Conservation (phyloP, 2,888 invertebrate genomes). For the Rotaria magnacalcarata region DNA sequence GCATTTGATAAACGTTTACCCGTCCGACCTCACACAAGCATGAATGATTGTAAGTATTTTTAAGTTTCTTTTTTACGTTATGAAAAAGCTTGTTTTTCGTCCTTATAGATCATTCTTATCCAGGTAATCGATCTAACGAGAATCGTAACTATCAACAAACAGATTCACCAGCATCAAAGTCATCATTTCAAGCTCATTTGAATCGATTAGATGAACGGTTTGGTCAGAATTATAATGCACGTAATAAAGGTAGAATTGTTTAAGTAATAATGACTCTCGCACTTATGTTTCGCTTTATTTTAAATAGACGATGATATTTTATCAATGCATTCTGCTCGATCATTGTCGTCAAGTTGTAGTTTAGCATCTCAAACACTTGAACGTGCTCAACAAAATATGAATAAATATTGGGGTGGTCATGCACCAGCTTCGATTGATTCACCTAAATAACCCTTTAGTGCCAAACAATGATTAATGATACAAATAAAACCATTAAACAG, state of each 20-base stretch:
- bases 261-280: neutral
- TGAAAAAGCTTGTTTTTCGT: neutral
- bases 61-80: neutral
- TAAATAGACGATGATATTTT: constrained; percentile 28
- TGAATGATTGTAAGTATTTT: neutral
- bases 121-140: neutral
- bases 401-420: constrained; percentile 31
- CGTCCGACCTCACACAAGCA: neutral
- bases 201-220: neutral
- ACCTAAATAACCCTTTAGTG: neutral
- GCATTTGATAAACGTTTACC: neutral
- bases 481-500: too few relatives aligned
- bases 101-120: neutral
- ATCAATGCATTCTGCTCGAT: neutral
- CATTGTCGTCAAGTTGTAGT: constrained; percentile 29
- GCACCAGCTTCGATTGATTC: neutral
- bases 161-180: neutral
- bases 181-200: neutral
- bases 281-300: neutral
- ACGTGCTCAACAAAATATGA: constrained; percentile 34
- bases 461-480: neutral
- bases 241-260: neutral
- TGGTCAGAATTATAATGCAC: neutral
- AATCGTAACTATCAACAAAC: neutral
- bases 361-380: constrained; percentile 28